Conservation (phyloP, 2,797 vertebrate species). For the Buphagus erythrorhynchus region DNA sequence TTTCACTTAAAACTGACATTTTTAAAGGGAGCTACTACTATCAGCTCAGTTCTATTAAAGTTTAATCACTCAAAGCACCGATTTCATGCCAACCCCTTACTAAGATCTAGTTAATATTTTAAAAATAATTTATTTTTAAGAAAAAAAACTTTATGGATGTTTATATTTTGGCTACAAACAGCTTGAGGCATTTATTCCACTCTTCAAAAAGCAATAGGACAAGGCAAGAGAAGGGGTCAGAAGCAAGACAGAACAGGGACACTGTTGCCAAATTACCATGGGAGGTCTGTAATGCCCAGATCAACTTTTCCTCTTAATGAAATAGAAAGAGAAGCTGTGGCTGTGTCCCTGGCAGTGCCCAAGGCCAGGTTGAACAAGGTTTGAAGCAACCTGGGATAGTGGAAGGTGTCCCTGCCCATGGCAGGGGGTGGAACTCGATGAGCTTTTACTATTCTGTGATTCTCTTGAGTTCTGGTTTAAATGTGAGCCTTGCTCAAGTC, state of each 20-base stretch:
- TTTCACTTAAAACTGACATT: background rate
- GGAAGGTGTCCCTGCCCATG: background rate
- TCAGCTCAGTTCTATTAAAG: background rate
- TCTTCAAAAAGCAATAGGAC: background rate
- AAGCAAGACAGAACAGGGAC: background rate
- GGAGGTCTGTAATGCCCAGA: background rate
- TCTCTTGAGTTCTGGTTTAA: background rate
- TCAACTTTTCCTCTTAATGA: background rate
- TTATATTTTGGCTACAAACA: background rate
- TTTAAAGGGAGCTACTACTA: background rate
- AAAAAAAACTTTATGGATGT: background rate
- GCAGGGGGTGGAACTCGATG: background rate
- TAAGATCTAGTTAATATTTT: background rate
- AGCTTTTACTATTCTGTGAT: background rate
- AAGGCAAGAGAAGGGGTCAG: background rate
- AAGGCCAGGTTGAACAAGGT: background rate
- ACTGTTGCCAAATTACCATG: background rate
- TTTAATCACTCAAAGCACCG: background rate
- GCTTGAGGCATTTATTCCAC: background rate
- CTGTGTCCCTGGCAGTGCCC: background rate
- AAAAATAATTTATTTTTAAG: background rate
- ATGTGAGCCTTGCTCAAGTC: background rate
- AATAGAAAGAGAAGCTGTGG: background rate
- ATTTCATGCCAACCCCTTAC: background rate
- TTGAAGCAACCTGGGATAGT: background rate